These are phyloP conservation scores for Fulica atra DNA, from an alignment of 2,113 vertebrate genomes.

Conservation along the genomic window DNA sequence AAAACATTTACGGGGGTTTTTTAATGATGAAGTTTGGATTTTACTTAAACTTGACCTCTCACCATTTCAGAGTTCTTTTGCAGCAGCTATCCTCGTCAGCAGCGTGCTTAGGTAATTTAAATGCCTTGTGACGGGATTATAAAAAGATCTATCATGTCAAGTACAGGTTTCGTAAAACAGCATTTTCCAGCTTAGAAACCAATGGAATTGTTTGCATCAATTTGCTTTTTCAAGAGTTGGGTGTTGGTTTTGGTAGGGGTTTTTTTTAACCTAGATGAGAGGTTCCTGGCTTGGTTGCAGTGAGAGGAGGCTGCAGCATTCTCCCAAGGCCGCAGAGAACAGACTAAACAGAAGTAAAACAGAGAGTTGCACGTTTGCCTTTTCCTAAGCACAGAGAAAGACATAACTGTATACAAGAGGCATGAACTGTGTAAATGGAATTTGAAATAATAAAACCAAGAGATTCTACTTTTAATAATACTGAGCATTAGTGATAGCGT, in stretches of 20 bases:
- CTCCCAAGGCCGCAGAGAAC: neutral
- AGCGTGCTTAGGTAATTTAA: neutral
- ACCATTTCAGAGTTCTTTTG: neutral
- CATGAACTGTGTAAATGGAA: neutral
- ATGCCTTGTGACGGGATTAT: neutral
- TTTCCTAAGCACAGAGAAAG: neutral
- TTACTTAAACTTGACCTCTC: constrained; percentile 25
- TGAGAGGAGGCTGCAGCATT: neutral
- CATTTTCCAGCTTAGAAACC: neutral
- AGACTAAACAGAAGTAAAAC: neutral
- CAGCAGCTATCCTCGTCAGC: neutral
- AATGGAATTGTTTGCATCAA: neutral
- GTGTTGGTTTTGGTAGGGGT: neutral
- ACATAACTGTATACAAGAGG: neutral
- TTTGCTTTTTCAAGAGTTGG: neutral
- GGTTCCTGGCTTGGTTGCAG: neutral
- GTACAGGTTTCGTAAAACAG: neutral
- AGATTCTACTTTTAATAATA: neutral
- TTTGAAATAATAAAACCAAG: neutral
- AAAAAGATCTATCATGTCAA: neutral
- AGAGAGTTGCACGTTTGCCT: neutral
- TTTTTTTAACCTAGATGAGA: neutral
- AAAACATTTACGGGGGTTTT: neutral
- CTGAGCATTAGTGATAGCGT: neutral
- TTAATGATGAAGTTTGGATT: neutral